Percentiles rank a stretch among this genome's conserved stretches.
Evolutionary conservation across 2,113 vertebrate species (phyloP).

Genomic region (Leptocoma aspasia): DNA sequence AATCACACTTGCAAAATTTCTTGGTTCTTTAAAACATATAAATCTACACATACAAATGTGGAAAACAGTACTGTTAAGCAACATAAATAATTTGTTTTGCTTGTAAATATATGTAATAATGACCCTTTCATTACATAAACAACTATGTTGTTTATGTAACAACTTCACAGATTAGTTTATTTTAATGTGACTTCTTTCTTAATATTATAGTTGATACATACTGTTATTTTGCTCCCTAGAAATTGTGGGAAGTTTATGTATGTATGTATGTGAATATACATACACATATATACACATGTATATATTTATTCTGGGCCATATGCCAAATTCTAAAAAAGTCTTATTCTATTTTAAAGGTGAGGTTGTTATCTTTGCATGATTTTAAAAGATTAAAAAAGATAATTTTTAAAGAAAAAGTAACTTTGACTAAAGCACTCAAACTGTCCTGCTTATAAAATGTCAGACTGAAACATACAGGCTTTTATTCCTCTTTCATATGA

Average conservation of each 20-base stretch:
- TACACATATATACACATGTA: fast-evolving
- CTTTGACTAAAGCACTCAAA: neutral
- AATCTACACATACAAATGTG: neutral
- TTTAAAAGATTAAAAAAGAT: neutral
- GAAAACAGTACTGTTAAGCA: neutral
- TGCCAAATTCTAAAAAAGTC: neutral
- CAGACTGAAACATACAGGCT: neutral
- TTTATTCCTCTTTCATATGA: neutral
- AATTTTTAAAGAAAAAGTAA: neutral
- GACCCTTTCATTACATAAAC: neutral
- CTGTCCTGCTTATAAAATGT: neutral
- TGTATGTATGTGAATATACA: neutral
- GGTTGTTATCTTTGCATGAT: neutral
- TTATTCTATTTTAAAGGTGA: neutral
- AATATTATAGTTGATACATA: neutral
- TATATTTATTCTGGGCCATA: neutral
- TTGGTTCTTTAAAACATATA: neutral
- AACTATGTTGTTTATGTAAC: neutral
- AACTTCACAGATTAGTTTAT: neutral
- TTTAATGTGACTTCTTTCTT: neutral
- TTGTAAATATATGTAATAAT: neutral
- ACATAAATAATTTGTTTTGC: neutral
- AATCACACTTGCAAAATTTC: neutral
- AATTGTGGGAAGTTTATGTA: neutral
- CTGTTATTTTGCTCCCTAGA: neutral